phyloP scores from a whole-genome alignment of 2,797 vertebrate species.

The Phyllotis vaccarum region DNA sequence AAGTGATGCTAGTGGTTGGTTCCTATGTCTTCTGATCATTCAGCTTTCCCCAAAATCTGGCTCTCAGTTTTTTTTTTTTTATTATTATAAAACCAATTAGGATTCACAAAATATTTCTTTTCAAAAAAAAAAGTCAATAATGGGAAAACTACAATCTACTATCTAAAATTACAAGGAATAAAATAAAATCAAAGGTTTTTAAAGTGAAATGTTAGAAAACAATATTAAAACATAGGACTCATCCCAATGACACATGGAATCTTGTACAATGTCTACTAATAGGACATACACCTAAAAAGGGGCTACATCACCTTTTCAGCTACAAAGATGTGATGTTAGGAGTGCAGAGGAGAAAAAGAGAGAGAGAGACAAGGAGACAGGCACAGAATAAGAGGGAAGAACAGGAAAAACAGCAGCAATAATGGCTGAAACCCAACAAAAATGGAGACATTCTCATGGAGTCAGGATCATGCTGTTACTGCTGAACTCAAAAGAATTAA shows the following conservation, averaged over 20 bases:
- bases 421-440: slow-evolving; percentile 61
- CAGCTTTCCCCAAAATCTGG: too few relatives aligned
- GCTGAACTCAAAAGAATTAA: slow-evolving; percentile 78
- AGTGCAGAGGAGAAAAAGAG: slow-evolving; percentile 87
- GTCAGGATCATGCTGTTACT: slow-evolving; percentile 88
- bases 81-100: too few relatives aligned
- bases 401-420: neutral
- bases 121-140: slow-evolving; percentile 82
- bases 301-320: slow-evolving; percentile 79
- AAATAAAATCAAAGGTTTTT: slow-evolving; percentile 81
- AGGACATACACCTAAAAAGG: slow-evolving; percentile 80
- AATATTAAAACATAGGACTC: slow-evolving; percentile 86
- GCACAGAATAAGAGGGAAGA: neutral
- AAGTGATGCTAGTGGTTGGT: too few relatives aligned
- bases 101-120: too few relatives aligned
- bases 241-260: slow-evolving; percentile 82
- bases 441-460: slow-evolving; percentile 44
- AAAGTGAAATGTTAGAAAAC: slow-evolving; percentile 96
- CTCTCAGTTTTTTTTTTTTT: too few relatives aligned
- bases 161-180: slow-evolving; percentile 84
- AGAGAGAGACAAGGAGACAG: neutral
- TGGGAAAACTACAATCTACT: slow-evolving; percentile 82
- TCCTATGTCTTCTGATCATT: too few relatives aligned
- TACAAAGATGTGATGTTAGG: slow-evolving; percentile 88
- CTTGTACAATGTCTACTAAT: slow-evolving; percentile 93